Evolutionary conservation across 2,113 vertebrate species (phyloP).

Genomic region (Muscicapa adusta): DNA sequence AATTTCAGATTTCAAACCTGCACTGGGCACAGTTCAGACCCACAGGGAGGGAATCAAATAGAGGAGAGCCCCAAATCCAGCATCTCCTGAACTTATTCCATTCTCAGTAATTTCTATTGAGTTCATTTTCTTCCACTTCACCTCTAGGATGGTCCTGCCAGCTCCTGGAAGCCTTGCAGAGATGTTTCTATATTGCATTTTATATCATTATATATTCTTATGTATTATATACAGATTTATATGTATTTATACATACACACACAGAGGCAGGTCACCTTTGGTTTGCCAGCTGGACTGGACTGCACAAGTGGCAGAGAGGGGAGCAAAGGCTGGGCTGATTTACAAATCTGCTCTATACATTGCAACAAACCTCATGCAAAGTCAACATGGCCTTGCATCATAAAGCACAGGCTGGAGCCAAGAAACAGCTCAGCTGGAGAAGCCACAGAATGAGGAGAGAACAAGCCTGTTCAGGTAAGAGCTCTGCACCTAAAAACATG

Average conservation of each 20-base stretch:
- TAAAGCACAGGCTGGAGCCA: not conserved
- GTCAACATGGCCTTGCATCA: conserved; percentile 5
- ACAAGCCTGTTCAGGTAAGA: conserved; percentile 35
- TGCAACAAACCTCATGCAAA: not conserved
- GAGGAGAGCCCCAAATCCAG: not conserved
- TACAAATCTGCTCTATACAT: not conserved
- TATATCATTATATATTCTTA: not conserved
- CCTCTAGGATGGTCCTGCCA: not conserved
- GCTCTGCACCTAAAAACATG: not conserved
- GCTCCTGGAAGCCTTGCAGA: not conserved
- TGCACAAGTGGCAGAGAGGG: not conserved
- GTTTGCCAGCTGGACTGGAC: not conserved
- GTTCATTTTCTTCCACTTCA: not conserved
- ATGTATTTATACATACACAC: not conserved
- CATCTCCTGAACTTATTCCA: not conserved
- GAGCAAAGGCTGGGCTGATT: not conserved
- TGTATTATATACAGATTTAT: not conserved
- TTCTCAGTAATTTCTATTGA: not conserved
- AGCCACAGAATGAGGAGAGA: not conserved
- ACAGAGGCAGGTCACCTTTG: not conserved
- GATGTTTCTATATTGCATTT: not conserved
- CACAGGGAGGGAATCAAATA: rapidly evolving
- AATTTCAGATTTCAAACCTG: not conserved
- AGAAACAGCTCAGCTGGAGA: conserved; percentile 7
- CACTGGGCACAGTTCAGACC: not conserved